These are phyloP conservation scores for Carcina quercana DNA, from an alignment of 2,888 invertebrate genomes.

Conservation along the genomic window DNA sequence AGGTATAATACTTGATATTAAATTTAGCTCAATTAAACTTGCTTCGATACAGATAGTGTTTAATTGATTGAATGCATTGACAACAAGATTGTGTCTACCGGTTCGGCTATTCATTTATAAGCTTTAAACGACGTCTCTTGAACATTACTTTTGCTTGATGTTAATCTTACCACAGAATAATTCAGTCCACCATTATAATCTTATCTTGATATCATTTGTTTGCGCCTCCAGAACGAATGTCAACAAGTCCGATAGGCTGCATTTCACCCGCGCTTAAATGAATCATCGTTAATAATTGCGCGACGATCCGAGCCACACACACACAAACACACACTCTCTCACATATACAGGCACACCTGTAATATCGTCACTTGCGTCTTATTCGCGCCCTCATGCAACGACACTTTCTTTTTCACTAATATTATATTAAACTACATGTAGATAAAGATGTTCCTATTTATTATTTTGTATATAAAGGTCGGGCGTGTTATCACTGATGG, in stretches of 20 bases:
- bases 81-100: too few relatives aligned
- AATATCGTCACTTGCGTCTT: slow-evolving; percentile 53
- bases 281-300: slow-evolving; percentile 74
- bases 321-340: slow-evolving; percentile 54
- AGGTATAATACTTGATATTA: too few relatives aligned
- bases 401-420: slow-evolving; percentile 31
- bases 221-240: slow-evolving; percentile 64
- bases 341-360: slow-evolving; percentile 57
- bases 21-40: too few relatives aligned
- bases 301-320: slow-evolving; percentile 67
- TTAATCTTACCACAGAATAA: slow-evolving; percentile 50
- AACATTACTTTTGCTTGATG: too few relatives aligned
- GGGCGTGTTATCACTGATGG: slow-evolving; percentile 32
- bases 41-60: too few relatives aligned
- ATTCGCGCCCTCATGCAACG: slow-evolving; percentile 31
- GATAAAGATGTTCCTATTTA: slow-evolving; percentile 9
- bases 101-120: too few relatives aligned
- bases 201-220: slow-evolving; percentile 65
- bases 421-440: slow-evolving; percentile 1
- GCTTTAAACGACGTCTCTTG: too few relatives aligned
- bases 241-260: slow-evolving; percentile 72
- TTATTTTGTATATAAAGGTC: slow-evolving; percentile 33
- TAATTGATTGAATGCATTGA: too few relatives aligned
- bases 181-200: slow-evolving; percentile 64
- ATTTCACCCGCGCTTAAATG: slow-evolving; percentile 72